Evolutionary conservation across 2,113 vertebrate genomes (phyloP), one percentile per base, ranked within the genome.

Genomic region (Alectura lathami): DNA sequence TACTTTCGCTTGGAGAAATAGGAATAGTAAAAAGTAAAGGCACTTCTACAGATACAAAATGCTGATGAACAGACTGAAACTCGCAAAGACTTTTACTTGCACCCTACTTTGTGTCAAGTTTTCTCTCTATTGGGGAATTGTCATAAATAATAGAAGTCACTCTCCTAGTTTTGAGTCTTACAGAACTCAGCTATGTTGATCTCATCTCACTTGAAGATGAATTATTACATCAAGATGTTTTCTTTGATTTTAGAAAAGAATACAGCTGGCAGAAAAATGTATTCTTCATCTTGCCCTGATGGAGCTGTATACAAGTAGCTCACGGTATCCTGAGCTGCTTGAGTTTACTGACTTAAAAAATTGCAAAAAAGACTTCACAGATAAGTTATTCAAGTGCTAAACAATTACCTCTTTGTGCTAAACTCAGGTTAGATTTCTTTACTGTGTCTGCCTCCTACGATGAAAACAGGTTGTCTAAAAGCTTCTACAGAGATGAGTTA

Each of bases 281-380:
- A 2, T 23, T 86, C 2, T 86, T 83, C 54, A 57, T 69, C 43
- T 84, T 73, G 24, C 34, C 22, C 34, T 53, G 11, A 21, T 47
- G 51, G 43, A 43, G 30, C 34, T 77, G 27, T 23, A 17, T 80
- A 53, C 27, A 56, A 87, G 76, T 63, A 86, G 18, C 17, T 85
- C 0, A 0, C 6, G 1, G 38, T 59, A 24, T 81, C 38, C 60
- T 91, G 23, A 70, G 38, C 29, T 81, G 59, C n/a, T 11, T 38
- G 38, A 83, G 30, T 70, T 92, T 85, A 34, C 64, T 89, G 64
- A 85, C 59, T 1, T 1, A 4, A 45, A 17, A 38, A 36, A n/a
- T 50, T 76, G 17, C 80, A 29, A 50, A 93, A 89, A 80, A 48
- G 11, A 20, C n/a, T 79, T 43, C 26, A 16, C 14, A 80, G 29